Evolutionary conservation across 1,140 invertebrate species (phyloP), one percentile per base, ranked within the genome.

Genomic region (Drosophila truncata): DNA sequence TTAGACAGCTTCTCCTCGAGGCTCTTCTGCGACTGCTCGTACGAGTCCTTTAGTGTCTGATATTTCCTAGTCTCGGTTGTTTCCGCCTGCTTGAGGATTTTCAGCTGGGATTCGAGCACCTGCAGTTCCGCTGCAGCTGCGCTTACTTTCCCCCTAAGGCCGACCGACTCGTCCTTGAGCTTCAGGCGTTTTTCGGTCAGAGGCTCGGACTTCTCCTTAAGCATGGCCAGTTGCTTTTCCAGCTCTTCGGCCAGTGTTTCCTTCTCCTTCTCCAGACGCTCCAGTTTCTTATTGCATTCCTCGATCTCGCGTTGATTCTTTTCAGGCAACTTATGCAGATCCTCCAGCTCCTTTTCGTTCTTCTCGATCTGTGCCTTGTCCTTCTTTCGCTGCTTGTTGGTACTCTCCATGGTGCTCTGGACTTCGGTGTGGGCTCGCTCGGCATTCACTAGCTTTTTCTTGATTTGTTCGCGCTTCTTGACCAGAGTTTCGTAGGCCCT

Each of bases 41-140:
- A 93, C 1, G 93, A 91, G 20, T 93, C 80, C 47, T 94, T 93
- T 18, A 97, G 90, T 8, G 95, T 93, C 67, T 96, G 94, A 9
- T 97, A 93, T 84, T 97, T 98, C 9, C 94, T 94, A 59, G 95
- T 95, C 91, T 98, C 97, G 2, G 94, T 95, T 42, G 95, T 94
- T 90, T 98, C 97, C 35, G 94, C 96, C 49, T 96, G 97, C 29
- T 96, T 93, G 64, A 96, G 97, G 23, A 98, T 94, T 87, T 98
- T 96, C 6, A 98, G 92, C 91, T 98, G 96, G 0, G 96, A 96
- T 84, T 98, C 95, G 0, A 96, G 95, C 18, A 99, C 93, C 77
- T 96, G 95, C 62, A 95, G 95, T 83, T 95, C 94, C 5, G 96
- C 95, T 84, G 97, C 97, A 3, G 81, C 80, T 0, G 62, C 11